A percentile compares a stretch with the other conserved stretches of the same genome.
Evolutionary conservation across 2,113 vertebrate species (phyloP).

Genomic region (Noturus placidus): DNA sequence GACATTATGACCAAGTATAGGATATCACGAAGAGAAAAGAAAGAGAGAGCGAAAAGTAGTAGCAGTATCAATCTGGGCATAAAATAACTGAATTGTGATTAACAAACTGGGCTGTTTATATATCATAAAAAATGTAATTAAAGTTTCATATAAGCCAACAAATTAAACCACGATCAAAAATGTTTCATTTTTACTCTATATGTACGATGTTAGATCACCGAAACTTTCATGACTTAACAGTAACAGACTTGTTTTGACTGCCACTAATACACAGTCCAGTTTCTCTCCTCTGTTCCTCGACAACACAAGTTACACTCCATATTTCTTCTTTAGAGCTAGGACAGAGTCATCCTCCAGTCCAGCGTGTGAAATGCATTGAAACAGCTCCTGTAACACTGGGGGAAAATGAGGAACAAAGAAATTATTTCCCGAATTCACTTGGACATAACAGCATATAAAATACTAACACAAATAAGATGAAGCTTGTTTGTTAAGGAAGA

Average conservation of each 20-base stretch:
- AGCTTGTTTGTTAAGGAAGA: not conserved
- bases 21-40: too few species aligned
- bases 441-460: not conserved
- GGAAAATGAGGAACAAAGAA: constrained; percentile 42
- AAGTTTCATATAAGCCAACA: not conserved
- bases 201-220: not conserved
- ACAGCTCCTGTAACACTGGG: constrained; percentile 81
- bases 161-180: not conserved
- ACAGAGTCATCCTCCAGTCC: constrained; percentile 71
- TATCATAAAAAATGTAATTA: not conserved
- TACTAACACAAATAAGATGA: not conserved
- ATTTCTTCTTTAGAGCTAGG: constrained; percentile 80
- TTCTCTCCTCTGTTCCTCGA: not conserved
- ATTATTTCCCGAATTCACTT: not conserved
- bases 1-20: not conserved
- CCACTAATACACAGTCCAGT: constrained; percentile 38
- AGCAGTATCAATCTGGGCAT: not conserved
- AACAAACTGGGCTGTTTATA: not conserved
- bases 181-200: not conserved
- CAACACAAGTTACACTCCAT: constrained; percentile 68
- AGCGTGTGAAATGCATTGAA: constrained; percentile 77
- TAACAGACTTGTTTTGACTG: constrained; percentile 9
- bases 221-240: not conserved
- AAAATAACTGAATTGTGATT: not conserved
- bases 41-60: not conserved